These are phyloP conservation scores for Eupristina koningsbergeri DNA, from an alignment of 1,140 invertebrate genomes.

Conservation along the genomic window DNA sequence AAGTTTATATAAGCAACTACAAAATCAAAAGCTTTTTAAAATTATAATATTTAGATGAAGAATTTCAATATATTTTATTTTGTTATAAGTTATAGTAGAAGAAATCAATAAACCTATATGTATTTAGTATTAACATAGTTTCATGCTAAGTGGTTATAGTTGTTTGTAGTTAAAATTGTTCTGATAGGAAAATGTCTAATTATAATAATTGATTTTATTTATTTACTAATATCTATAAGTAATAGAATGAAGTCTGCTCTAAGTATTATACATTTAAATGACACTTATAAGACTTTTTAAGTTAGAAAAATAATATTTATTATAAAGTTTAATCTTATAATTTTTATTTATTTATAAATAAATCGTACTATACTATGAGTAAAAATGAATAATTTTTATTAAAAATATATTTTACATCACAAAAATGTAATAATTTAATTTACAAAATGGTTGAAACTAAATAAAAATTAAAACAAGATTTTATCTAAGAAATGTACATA, in stretches of 20 bases:
- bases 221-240: background rate
- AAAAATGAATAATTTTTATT: too few species aligned
- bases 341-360: too few species aligned
- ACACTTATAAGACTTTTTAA: background rate
- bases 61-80: background rate
- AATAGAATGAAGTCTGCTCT: background rate
- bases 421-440: too few species aligned
- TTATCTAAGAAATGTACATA: too few species aligned
- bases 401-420: too few species aligned
- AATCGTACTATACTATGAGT: too few species aligned
- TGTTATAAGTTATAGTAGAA: background rate
- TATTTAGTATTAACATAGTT: constrained; percentile 36
- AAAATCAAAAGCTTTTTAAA: background rate
- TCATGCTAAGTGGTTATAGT: constrained; percentile 25
- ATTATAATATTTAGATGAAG: background rate
- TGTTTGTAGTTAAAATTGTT: constrained; percentile 3
- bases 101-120: constrained; percentile 1
- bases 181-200: constrained; percentile 29
- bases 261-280: background rate
- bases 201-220: background rate
- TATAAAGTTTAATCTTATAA: background rate
- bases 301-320: background rate
- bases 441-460: too few species aligned
- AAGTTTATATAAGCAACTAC: background rate
- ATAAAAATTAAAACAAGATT: too few species aligned